Percentiles rank a stretch among this genome's conserved stretches.
phyloP scores from a whole-genome alignment of 2,797 vertebrate species.

The Eidolon dupreanum region DNA sequence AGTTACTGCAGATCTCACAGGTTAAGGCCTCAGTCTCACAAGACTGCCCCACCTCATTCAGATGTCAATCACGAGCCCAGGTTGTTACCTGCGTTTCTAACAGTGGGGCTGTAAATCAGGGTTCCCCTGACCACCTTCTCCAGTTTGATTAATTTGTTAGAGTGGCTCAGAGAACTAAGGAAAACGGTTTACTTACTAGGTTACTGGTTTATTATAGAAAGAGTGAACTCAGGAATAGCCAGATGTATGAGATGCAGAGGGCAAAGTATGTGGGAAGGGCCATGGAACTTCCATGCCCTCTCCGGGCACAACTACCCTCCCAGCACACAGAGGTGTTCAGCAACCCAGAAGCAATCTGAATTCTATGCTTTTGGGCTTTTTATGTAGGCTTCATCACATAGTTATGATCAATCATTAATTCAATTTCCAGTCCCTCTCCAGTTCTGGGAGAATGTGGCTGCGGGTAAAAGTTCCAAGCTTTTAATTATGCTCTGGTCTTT shows the following conservation, averaged over 20 bases:
- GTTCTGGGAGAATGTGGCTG: background rate
- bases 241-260: background rate
- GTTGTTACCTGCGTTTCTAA: background rate
- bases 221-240: background rate
- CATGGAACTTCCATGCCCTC: background rate
- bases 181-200: background rate
- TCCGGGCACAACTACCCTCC: background rate
- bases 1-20: background rate
- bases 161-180: background rate
- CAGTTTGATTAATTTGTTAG: background rate
- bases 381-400: background rate
- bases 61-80: background rate
- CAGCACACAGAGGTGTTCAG: background rate
- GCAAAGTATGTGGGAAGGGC: background rate
- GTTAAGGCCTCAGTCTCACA: background rate
- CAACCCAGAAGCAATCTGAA: background rate
- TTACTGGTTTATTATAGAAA: background rate
- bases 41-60: background rate
- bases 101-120: background rate
- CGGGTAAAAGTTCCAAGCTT: background rate
- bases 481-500: background rate
- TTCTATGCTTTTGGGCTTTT: background rate
- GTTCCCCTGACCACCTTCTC: background rate
- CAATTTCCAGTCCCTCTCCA: background rate
- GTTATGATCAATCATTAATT: background rate